Conservation (phyloP, 2,797 vertebrate genomes). For the Enteromius trimaculatus region DNA sequence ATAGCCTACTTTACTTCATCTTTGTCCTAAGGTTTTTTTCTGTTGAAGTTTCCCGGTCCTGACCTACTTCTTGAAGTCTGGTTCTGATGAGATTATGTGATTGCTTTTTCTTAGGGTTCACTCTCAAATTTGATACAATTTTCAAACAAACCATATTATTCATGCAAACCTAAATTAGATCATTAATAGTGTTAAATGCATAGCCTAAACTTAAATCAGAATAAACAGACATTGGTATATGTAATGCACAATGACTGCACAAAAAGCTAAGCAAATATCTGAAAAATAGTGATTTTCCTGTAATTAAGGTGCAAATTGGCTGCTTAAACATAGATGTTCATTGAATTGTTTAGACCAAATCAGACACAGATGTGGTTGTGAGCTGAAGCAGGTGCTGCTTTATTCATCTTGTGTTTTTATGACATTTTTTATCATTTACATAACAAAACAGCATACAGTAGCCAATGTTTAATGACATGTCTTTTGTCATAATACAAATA, state of each 20-base stretch:
- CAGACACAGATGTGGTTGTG: not conserved
- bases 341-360: not conserved
- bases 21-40: not conserved
- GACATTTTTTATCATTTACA: not conserved
- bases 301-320: not conserved
- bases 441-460: not conserved
- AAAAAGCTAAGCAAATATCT: not conserved
- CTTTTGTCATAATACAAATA: conserved; percentile 9
- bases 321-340: not conserved
- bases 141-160: not conserved
- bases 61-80: conserved; percentile 43
- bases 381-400: conserved; percentile 8
- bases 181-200: not conserved
- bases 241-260: not conserved
- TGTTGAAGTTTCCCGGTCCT: conserved; percentile 5
- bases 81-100: not conserved
- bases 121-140: not conserved
- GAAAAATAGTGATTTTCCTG: not conserved
- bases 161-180: not conserved
- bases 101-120: not conserved
- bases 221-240: not conserved
- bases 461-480: not conserved
- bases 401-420: not conserved
- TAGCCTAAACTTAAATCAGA: not conserved
- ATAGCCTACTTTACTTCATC: not conserved